Base-by-base conservation (phyloP, 1,140 invertebrate species). In the Drosophila asahinai region DNA sequence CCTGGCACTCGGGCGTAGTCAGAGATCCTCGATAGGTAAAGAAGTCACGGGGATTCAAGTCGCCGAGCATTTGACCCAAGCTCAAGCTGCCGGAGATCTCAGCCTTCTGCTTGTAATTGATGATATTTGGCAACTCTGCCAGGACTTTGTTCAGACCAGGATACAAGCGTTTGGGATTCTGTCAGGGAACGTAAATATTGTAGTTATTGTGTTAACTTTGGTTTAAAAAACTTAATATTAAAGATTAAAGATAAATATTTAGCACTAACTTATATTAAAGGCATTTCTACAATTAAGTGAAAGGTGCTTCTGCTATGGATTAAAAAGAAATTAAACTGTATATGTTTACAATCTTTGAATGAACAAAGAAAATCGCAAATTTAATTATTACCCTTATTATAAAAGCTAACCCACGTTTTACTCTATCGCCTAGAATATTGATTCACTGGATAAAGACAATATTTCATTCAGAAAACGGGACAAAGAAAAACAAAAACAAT, bases 1-100 rank as follows among this genome's bases (percentile, higher is more conserved):
- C 97, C 40, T 95, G 95, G 83, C 97, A 98, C 1, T 97, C 97
- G 1, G 98, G 97, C 0, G 97, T 98, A 5, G 98, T 99, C 42
- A 99, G 93, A 0, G 97, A 98, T 1, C 98, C 92, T 30, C 94
- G 94, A 93, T 98, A 99, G 0, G 97, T 97, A 94, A 96, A 98
- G 94, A 95, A 97, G 7, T 94, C 87, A 15, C 94, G 93, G 4
- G 91, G 92, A 68, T 94, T 87, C 36, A 92, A 93, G 93, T 76
- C 93, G 93, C 54, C 96, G 79, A 47, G 95, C 95, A 62, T 93
- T 93, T 61, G 96, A 81, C 58, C 95, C 94, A 92, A 95, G 93
- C 61, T 93, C 83, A 80, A 25, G 2, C 72, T 52, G 1, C 67
- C 79, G 3, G 58, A 19, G 4, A 89, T n/a, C 2, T 38, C 14